A percentile compares a stretch with the other conserved stretches of the same genome.
These are phyloP conservation scores for Pissodes strobi DNA, from an alignment of 1,140 invertebrate genomes.

Conservation along the genomic window DNA sequence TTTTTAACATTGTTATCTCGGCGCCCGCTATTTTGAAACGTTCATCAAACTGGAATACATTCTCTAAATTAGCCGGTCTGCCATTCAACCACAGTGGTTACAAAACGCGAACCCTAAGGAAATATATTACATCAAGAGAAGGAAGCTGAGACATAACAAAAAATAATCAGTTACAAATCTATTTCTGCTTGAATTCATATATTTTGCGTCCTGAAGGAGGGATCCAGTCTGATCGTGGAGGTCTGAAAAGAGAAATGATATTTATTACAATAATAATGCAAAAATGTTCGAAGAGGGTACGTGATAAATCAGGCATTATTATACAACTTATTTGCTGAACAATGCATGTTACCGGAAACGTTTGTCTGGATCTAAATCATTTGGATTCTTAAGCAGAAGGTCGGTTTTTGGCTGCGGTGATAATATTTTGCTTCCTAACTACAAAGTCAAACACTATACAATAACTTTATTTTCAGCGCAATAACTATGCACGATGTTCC, in stretches of 20 bases:
- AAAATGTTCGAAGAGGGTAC: conserved; percentile 14
- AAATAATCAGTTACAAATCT: neutral
- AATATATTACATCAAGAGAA: conserved; percentile 6
- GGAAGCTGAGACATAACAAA: conserved; percentile 9
- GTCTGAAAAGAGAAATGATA: conserved; percentile 24
- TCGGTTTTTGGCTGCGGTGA: no score
- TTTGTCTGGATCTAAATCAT: no score
- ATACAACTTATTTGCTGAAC: conserved; percentile 10
- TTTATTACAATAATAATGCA: conserved; percentile 26
- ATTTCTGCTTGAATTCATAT: conserved; percentile 3
- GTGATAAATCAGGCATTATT: neutral
- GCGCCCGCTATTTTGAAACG: conserved; percentile 8
- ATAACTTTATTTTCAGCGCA: no score
- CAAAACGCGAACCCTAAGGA: neutral
- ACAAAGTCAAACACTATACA: no score
- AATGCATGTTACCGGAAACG: no score
- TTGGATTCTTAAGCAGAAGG: no score
- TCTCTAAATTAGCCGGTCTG: conserved; percentile 5
- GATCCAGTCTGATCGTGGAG: conserved; percentile 19
- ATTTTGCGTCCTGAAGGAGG: conserved; percentile 28
- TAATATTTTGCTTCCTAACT: no score
- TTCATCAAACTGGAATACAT: conserved; percentile 3
- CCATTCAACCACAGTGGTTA: conserved; percentile 2
- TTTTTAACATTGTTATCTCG: no score
- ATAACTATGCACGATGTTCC: no score